Evolutionary conservation across 2,888 invertebrate genomes (phyloP).

Genomic region (Reticulitermes lucifugus): DNA sequence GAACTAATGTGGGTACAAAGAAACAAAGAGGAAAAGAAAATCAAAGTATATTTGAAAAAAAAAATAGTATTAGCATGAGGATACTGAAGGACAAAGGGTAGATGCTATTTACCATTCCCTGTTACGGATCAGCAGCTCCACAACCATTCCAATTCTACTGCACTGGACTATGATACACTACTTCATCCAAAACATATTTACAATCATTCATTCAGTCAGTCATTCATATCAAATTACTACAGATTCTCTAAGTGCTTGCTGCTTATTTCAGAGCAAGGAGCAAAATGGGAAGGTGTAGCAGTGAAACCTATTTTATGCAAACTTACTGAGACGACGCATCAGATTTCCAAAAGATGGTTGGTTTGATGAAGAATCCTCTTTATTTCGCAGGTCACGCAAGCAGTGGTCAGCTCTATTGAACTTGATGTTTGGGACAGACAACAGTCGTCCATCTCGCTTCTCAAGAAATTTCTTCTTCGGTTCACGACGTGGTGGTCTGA

Average conservation of each 20-base stretch:
- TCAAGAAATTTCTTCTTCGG: constrained; percentile 64
- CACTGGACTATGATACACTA: constrained; percentile 44
- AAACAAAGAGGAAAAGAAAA: constrained; percentile 25
- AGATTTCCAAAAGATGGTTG: constrained; percentile 76
- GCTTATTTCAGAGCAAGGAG: constrained; percentile 29
- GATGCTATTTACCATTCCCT: constrained; percentile 47
- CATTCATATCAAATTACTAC: constrained; percentile 43
- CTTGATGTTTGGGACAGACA: constrained; percentile 84
- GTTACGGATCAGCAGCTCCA: constrained; percentile 42
- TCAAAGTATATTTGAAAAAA: constrained; percentile 1
- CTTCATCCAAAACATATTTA: constrained; percentile 44
- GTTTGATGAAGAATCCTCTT: constrained; percentile 63
- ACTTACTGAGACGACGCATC: constrained; percentile 92
- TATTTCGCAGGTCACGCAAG: constrained; percentile 69
- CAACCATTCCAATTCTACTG: constrained; percentile 49
- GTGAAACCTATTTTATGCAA: constrained; percentile 57
- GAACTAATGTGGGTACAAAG: background rate
- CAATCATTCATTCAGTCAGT: constrained; percentile 46
- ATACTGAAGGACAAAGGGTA: constrained; percentile 41
- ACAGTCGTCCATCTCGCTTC: constrained; percentile 74
- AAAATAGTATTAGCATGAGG: constrained; percentile 22
- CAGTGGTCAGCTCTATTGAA: constrained; percentile 63
- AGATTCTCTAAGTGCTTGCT: constrained; percentile 39
- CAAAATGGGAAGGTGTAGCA: constrained; percentile 11
- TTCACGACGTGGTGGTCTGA: constrained; percentile 67